Base-by-base conservation (phyloP, 2,888 invertebrate genomes). In the Geotrupes spiniger region DNA sequence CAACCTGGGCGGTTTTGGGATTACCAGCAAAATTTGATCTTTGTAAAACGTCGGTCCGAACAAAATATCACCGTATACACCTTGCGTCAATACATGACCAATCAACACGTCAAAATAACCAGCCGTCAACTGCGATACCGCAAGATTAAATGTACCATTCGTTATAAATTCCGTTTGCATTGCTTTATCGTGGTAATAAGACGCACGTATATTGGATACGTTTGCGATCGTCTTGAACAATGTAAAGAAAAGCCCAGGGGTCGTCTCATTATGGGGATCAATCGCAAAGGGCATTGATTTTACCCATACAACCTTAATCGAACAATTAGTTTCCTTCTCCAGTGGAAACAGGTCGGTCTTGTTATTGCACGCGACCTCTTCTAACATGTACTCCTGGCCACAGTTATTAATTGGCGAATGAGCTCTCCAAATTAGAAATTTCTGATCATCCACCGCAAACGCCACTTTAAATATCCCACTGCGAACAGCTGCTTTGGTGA, bases 51-150 rank as follows among this genome's bases (percentile, higher is more conserved):
- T 14, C 5, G 49, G 49, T 27, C 47, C 47, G 17, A 42, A 47
- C 21, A n/a, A 12, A 15, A 39, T 27, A 12, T 26, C 41, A 4
- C 27, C 27, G 4, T 41, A 27, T 36, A 9, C 6, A 21, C 6
- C 2, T n/a, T 49, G 43, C 49, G 43, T 49, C 21, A 38, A 33
- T 16, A 39, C n/a, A 9, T 49, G 49, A 3, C 49, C 49, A 6
- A 49, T 44, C 15, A 49, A 27, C 2, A 29, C 49, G 14, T 49
- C 49, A 1, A 43, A 43, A 38, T 38, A 8, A 1, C 17, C 14
- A n/a, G 14, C 25, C 10, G 8, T 38, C 9, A 29, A 38, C 8
- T 40, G 36, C 5, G 37, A 39, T 2, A 43, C n/a, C 4, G 21
- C 21, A 4, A 6, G 3, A 6, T 4, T 21, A 21, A 21, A 21